phyloP scores from a whole-genome alignment of 1,140 invertebrate genomes.

The Acromyrmex echinatior region DNA sequence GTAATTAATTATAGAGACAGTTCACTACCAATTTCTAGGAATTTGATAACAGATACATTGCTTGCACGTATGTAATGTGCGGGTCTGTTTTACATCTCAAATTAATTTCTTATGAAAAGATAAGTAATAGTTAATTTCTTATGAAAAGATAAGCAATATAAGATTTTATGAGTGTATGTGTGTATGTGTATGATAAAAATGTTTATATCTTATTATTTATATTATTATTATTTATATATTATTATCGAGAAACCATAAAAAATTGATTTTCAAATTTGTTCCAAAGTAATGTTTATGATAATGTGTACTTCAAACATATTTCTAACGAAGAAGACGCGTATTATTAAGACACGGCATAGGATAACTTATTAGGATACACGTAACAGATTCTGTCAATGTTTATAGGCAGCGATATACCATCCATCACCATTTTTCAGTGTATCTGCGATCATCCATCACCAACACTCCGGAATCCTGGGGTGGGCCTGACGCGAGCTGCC shows the following conservation, averaged over 20 bases:
- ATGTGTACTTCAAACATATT: slow-evolving; percentile 4
- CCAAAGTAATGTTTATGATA: background rate
- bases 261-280: background rate
- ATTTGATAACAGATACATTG: background rate
- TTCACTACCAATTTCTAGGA: background rate
- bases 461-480: slow-evolving; percentile 77
- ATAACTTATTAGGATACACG: slow-evolving; percentile 76
- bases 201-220: background rate
- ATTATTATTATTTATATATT: too few species aligned
- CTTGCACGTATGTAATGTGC: background rate
- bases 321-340: slow-evolving; percentile 17
- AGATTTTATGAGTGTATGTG: too few species aligned
- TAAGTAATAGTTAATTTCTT: background rate
- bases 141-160: background rate
- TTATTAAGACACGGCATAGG: slow-evolving; percentile 64
- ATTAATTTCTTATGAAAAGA: background rate
- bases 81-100: background rate
- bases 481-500: slow-evolving; percentile 72
- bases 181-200: background rate
- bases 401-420: slow-evolving; percentile 77
- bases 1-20: slow-evolving; percentile 14
- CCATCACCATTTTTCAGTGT: slow-evolving; percentile 81
- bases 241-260: background rate
- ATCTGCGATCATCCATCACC: slow-evolving; percentile 79
- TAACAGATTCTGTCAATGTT: slow-evolving; percentile 80